Evolutionary conservation across 2,888 invertebrate genomes (phyloP).

Genomic region (Anorthoa munda): DNA sequence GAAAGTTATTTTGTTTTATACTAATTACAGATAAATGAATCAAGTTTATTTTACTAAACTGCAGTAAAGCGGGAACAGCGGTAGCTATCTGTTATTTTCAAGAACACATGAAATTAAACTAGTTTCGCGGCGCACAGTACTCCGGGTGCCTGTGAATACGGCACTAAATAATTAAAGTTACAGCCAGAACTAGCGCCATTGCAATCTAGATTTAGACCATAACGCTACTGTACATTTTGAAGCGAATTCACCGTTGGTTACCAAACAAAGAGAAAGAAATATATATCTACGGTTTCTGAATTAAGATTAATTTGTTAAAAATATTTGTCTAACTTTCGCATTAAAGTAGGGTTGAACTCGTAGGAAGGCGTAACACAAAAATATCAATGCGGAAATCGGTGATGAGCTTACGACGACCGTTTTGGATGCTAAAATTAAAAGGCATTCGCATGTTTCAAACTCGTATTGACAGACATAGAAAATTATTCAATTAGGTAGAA

Average conservation of each 20-base stretch:
- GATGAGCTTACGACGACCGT: not conserved
- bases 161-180: constrained; percentile 25
- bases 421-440: not conserved
- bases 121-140: constrained; percentile 21
- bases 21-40: not conserved
- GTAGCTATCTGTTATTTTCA: constrained; percentile 8
- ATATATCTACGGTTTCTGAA: no score
- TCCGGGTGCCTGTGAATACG: not conserved
- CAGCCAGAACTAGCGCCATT: constrained; percentile 15
- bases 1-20: no score
- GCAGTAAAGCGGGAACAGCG: not conserved
- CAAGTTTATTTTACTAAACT: not conserved
- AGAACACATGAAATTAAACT: constrained; percentile 35
- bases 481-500: constrained; percentile 19
- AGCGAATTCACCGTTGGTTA: not conserved
- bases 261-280: not conserved
- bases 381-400: no score
- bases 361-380: no score
- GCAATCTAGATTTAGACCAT: constrained; percentile 4
- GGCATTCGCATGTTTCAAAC: not conserved
- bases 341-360: no score
- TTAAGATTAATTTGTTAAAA: no score
- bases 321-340: no score
- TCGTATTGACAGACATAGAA: not conserved
- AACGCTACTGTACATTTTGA: not conserved